Evolutionary conservation across 2,797 vertebrate genomes (phyloP), one percentile per base, ranked within the genome.

Genomic region (Yasuhikotakia modesta): DNA sequence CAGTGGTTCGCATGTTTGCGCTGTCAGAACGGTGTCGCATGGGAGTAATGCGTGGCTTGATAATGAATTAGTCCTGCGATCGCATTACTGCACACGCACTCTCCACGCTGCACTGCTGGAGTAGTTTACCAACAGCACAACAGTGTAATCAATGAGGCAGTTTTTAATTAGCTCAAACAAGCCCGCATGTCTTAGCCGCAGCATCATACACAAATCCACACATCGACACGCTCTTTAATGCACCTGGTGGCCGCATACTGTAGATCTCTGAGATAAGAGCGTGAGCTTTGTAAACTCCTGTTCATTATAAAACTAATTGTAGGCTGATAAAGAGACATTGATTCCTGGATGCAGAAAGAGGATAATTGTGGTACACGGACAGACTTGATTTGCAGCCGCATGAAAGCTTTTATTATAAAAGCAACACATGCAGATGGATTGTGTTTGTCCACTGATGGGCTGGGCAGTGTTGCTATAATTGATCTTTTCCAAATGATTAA

Each of bases 91-190:
- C 45, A 50, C 60, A 35, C 14, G 17, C 58, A 48, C 65, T n/a
- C 58, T 13, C 6, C 79, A 61, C 53, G 58, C 58, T 27, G 55
- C 53, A 70, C 30, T 17, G 66, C 71, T 53, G 27, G n/a, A 76
- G 75, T 46, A 30, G 55, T 77, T 67, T 77, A 81, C 72, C 74
- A 58, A 78, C 35, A 43, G 67, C 72, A 70, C 53, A 45, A 43
- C 81, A 74, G 45, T 17, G 17, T 73, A 82, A 83, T 86, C 73
- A 83, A 81, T 79, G 43, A 83, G 71, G 52, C 73, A 84, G 75
- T 82, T 84, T 81, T 83, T 80, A 84, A 84, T 83, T 79, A 82
- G 79, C 72, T 84, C 76, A 68, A 83, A 81, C 72, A 82, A 82
- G 72, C 72, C 61, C 71, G 72, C 53, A 24, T 64, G 82, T 71